Base-by-base conservation (phyloP, 2,797 vertebrate genomes). In the Pygocentrus nattereri region DNA sequence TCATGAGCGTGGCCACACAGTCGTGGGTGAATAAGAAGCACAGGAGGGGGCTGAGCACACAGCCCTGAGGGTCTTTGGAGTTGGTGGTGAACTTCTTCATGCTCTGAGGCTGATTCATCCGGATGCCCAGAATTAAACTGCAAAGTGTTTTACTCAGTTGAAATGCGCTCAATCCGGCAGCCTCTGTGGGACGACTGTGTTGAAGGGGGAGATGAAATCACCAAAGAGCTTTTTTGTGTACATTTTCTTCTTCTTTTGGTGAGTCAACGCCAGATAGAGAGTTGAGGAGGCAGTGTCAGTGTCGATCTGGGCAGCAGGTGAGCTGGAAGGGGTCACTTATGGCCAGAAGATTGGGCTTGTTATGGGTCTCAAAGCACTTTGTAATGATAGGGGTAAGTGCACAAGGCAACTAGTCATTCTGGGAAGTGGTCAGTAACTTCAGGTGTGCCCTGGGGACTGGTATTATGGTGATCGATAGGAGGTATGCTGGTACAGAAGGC, bases 351-450 rank as follows among this genome's bases (percentile, higher is more conserved):
- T 61, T 62, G 61, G 25, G 31, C 27, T 62, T 62, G 25, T 30
- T 19, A 31, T 4, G 15, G 61, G 16, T 27, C 11, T 49, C 30
- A 21, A n/a, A 76, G n/a, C 19, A n/a, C 44, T 64, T 50, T 27
- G 19, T 50, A 76, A 76, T 31, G 25, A 76, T 34, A 76, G 44
- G 62, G 11, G 25, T 76, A 38, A 50, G 44, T 7, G 18, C 25
- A 16, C 16, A 44, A 76, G 44, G 2, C 25, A 15, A 21, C 15
- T n/a, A 50, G 0, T 15, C 27, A 47, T 31, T 75, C 34, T 23
- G n/a, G 23, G 58, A 62, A 23, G 72, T 74, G 73, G 58, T 12
- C 59, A 61, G 10, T 62, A 12, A 30, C 61, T 47, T 62, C 74
- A 25, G 44, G 58, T 58, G 56, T n/a, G 56, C 21, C 21, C 25